These are phyloP conservation scores for Parauchenoglanis ngamensis DNA, from an alignment of 2,797 vertebrate species.

Conservation along the genomic window DNA sequence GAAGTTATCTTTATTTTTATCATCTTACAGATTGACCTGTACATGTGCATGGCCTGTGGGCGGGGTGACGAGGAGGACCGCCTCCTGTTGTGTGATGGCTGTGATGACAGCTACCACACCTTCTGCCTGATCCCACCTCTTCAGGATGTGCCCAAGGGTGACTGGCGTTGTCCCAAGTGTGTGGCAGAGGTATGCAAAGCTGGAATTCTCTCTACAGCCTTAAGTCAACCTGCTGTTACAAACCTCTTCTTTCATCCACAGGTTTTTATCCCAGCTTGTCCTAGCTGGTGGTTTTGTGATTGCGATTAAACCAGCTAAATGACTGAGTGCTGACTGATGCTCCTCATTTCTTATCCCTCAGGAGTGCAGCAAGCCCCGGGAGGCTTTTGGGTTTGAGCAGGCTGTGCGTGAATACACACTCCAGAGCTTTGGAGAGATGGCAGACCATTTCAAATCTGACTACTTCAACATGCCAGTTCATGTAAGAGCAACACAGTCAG, in stretches of 20 bases:
- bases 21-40: constrained; percentile 87
- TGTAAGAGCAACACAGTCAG: constrained; percentile 71
- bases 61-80: constrained; percentile 96
- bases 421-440: constrained; percentile 98
- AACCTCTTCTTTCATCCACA: background rate
- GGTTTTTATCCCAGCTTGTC: background rate
- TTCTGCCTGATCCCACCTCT: constrained; percentile 97
- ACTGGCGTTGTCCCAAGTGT: constrained; percentile 98
- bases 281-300: background rate
- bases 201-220: background rate
- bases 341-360: constrained; percentile 58
- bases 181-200: constrained; percentile 87
- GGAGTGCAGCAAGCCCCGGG: constrained; percentile 98
- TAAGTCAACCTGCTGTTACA: background rate
- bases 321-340: background rate
- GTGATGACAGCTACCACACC: constrained; percentile 98
- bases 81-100: constrained; percentile 93
- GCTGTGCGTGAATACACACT: constrained; percentile 93
- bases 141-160: constrained; percentile 94
- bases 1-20: background rate
- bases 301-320: background rate
- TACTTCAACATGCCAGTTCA: constrained; percentile 99
- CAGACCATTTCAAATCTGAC: constrained; percentile 98
- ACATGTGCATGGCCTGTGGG: constrained; percentile 96
- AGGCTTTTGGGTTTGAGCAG: constrained; percentile 98